These are phyloP conservation scores for Siniperca scherzeri DNA, from an alignment of 2,797 vertebrate species.

Conservation along the genomic window DNA sequence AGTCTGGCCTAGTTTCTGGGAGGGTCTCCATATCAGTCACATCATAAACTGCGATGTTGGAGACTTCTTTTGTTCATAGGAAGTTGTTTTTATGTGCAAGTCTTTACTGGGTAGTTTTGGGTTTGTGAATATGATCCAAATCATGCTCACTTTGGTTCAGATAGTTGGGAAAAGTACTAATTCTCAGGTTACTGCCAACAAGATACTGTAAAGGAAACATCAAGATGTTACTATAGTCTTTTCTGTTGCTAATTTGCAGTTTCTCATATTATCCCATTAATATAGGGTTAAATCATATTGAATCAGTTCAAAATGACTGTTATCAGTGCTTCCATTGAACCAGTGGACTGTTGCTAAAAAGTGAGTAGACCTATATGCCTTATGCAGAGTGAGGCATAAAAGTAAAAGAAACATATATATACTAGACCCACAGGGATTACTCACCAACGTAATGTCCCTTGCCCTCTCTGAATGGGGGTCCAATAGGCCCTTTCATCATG, in stretches of 20 bases:
- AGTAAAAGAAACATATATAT: conserved; percentile 1
- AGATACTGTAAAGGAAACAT: neutral
- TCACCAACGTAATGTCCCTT: conserved; percentile 99
- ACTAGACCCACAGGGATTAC: conserved; percentile 69
- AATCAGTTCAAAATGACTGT: conserved; percentile 8
- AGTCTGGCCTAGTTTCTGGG: conserved; percentile 1
- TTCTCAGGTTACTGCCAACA: neutral
- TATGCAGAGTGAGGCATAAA: neutral
- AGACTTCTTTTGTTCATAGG: conserved; percentile 15
- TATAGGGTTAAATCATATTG: neutral
- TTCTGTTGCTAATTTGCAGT: neutral
- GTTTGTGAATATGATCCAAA: conserved; percentile 3
- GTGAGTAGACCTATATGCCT: neutral
- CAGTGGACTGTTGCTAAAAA: conserved; percentile 5
- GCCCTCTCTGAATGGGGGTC: conserved; percentile 98
- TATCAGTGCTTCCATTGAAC: neutral
- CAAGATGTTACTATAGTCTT: neutral
- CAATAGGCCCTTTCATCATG: conserved; percentile 98
- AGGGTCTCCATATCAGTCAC: conserved; percentile 23
- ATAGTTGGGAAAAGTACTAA: conserved; percentile 1
- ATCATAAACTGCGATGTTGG: neutral
- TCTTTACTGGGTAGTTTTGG: conserved; percentile 2
- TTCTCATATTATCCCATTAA: neutral
- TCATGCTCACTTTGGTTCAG: conserved; percentile 1
- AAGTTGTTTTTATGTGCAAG: neutral